Percentiles rank a stretch among this genome's conserved stretches.
phyloP scores from a whole-genome alignment of 1,140 invertebrate genomes.

The Hylaeus anthracinus region DNA sequence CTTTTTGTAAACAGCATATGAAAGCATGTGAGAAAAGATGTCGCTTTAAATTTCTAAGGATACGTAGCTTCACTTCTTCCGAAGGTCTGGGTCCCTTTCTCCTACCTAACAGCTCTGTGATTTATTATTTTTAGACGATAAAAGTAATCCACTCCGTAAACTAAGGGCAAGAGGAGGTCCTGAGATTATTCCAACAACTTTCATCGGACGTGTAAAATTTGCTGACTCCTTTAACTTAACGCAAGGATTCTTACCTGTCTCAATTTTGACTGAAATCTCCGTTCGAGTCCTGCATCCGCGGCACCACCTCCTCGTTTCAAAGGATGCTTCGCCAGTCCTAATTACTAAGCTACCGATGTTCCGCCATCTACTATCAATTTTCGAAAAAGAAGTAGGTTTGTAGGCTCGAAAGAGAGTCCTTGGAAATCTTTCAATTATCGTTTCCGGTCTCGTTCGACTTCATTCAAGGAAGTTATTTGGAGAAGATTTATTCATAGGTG shows the following conservation, averaged over 20 bases:
- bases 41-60: no score
- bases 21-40: no score
- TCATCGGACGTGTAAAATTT: slow-evolving; percentile 23
- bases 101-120: no score
- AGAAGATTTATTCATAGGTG: background rate
- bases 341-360: slow-evolving; percentile 52
- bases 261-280: slow-evolving; percentile 33
- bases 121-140: no score
- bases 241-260: slow-evolving; percentile 48
- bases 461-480: background rate
- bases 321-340: slow-evolving; percentile 43
- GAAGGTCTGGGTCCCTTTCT: no score
- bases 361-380: slow-evolving; percentile 42
- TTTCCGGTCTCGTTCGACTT: slow-evolving; percentile 13
- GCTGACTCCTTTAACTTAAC: slow-evolving; percentile 8
- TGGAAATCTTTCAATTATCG: background rate
- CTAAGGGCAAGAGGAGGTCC: background rate
- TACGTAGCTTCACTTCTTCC: no score
- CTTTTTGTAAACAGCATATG: no score
- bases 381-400: slow-evolving; percentile 11
- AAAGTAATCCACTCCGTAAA: background rate
- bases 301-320: slow-evolving; percentile 48
- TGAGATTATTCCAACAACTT: background rate
- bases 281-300: slow-evolving; percentile 11
- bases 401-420: slow-evolving; percentile 3